A percentile compares a stretch with the other conserved stretches of the same genome.
Conservation (phyloP, 2,797 vertebrate species). For the Carduelis carduelis region DNA sequence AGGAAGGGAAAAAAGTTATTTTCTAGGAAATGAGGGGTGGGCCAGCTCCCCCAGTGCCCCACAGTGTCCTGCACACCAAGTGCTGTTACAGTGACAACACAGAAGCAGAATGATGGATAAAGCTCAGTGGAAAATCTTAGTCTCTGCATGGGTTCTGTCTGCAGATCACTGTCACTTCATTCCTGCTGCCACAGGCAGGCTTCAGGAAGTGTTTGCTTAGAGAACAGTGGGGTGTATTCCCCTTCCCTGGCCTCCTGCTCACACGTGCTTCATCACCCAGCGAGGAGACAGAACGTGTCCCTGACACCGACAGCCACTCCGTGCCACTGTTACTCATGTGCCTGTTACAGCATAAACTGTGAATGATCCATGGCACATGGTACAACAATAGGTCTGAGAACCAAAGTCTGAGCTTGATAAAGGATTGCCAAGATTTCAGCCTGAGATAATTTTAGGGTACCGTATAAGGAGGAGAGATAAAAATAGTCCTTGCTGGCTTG, state of each 20-base stretch:
- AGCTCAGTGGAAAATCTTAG: conserved; percentile 8
- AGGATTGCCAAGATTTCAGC: conserved; percentile 33
- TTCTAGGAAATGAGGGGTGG: not conserved
- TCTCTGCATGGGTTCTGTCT: not conserved
- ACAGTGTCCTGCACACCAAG: not conserved
- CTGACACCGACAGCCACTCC: accelerated
- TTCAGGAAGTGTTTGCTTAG: not conserved
- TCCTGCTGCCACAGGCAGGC: not conserved
- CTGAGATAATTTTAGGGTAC: conserved; percentile 44
- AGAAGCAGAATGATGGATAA: not conserved
- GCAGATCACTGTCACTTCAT: not conserved
- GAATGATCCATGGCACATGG: not conserved
- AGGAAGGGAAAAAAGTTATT: not conserved
- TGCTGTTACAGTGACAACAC: not conserved
- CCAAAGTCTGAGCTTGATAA: not conserved
- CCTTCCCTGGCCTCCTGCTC: not conserved
- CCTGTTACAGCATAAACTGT: conserved; percentile 4
- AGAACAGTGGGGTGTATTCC: not conserved
- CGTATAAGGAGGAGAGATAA: conserved; percentile 68
- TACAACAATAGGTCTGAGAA: not conserved
- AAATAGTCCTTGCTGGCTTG: conserved; percentile 50
- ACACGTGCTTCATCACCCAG: not conserved
- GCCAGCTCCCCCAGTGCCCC: not conserved
- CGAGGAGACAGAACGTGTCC: not conserved
- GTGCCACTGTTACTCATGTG: not conserved